Evolutionary conservation across 2,113 vertebrate species (phyloP).

Genomic region (Arvicanthis niloticus): DNA sequence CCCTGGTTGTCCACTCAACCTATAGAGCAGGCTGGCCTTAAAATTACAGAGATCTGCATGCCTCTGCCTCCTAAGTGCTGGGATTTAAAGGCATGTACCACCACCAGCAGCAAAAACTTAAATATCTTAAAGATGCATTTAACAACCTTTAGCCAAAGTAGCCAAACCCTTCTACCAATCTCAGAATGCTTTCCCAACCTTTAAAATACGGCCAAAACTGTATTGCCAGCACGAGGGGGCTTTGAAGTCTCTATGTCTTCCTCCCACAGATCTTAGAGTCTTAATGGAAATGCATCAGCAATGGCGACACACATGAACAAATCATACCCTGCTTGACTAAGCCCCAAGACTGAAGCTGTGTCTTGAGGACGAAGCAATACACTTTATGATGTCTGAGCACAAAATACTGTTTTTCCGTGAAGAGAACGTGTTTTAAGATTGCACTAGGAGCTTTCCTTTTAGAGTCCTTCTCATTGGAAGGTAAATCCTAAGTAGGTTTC

Average conservation of each 20-base stretch:
- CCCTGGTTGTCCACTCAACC: not conserved
- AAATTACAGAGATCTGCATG: not conserved
- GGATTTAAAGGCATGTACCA: not conserved
- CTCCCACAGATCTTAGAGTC: not conserved
- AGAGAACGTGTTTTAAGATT: not conserved
- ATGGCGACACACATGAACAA: conserved; percentile 40
- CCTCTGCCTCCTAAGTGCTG: not conserved
- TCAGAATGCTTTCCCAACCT: not conserved
- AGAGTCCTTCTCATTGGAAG: not conserved
- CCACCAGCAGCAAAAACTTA: not conserved
- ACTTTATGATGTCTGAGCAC: conserved; percentile 51
- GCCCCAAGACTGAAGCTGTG: not conserved
- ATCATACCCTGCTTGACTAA: not conserved
- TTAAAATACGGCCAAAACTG: not conserved
- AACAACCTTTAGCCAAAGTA: not conserved
- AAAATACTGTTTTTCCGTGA: conserved; percentile 30
- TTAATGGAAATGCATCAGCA: conserved; percentile 18
- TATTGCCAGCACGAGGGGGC: not conserved
- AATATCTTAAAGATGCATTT: not conserved
- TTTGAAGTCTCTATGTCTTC: not conserved
- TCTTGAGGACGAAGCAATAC: conserved; percentile 54
- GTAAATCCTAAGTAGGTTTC: not conserved
- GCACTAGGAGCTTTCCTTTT: conserved; percentile 9
- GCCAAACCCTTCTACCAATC: not conserved
- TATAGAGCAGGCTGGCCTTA: not conserved